Base-by-base conservation (phyloP, 2,888 invertebrate species). In the Mactromeris polynyma region DNA sequence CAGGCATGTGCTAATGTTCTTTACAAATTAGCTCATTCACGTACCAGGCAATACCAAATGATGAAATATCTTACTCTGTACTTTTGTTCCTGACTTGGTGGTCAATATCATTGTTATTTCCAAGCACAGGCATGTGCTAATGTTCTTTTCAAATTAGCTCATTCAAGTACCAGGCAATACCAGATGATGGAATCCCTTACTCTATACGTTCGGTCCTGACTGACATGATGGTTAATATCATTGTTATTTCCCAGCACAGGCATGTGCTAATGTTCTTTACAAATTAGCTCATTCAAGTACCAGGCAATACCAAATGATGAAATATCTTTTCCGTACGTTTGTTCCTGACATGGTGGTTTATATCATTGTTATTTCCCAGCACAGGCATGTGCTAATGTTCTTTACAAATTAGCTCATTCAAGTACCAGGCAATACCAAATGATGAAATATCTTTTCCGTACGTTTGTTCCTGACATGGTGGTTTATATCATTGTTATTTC, bases 221-320 rank as follows among this genome's bases (percentile, higher is more conserved):
- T 54, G 54, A 9, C 17, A 21, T 54, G 4, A 17, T 54, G 3
- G 7, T 3, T 54, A 19, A 54, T n/a, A 17, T 21, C 54, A 21
- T 54, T 54, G 54, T 54, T 54, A 54, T 54, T 54, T 54, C 54
- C 54, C 54, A 54, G 54, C 54, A 54, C 54, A 54, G 54, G 54
- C 54, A 54, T 54, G 54, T 54, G 54, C 54, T 54, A 54, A 54
- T 54, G 17, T 54, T n/a, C 17, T 54, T 54, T 54, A 19, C 17
- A 17, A 54, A 54, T 54, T 54, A 54, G 54, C 54, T n/a, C 54
- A 54, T 54, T 54, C 54, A 54, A 21, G 54, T 54, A 54, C 54
- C 19, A 54, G 54, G 54, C n/a, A n/a, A 54, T 54, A 54, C 19
- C 54, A 54, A 54, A 54, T 21, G 17, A n/a, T 54, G 17, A 54